Evolutionary conservation across 2,797 vertebrate genomes (phyloP).

Genomic region (Poecile montanus): DNA sequence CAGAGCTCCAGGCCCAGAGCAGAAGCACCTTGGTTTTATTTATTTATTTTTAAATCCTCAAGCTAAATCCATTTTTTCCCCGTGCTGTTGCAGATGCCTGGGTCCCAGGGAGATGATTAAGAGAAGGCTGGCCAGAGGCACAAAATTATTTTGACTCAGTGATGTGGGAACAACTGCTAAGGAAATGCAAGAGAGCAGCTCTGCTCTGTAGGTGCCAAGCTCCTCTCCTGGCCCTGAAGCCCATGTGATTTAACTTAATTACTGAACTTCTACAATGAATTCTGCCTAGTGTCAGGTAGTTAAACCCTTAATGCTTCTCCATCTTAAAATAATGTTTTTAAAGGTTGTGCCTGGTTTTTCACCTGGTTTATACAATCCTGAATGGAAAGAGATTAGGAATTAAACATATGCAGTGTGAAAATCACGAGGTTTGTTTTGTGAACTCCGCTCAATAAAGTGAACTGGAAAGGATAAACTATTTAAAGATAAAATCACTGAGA

Average conservation of each 20-base stretch:
- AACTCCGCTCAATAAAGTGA: not conserved
- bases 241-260: slow-evolving; percentile 57
- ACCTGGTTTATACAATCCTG: not conserved
- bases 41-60: not conserved
- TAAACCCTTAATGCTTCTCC: no score
- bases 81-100: not conserved
- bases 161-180: slow-evolving; percentile 45
- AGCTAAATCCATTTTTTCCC: not conserved
- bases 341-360: not conserved
- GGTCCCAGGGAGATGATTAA: not conserved
- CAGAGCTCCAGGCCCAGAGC: not conserved
- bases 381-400: not conserved
- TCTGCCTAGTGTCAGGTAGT: not conserved
- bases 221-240: slow-evolving; percentile 15
- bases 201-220: slow-evolving; percentile 9
- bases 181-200: slow-evolving; percentile 61
- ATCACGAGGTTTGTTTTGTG: not conserved
- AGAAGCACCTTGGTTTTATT: not conserved
- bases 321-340: not conserved
- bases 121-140: not conserved
- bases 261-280: slow-evolving; percentile 50
- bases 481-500: not conserved
- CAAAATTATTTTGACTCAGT: not conserved
- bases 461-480: not conserved
- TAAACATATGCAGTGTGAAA: not conserved